phyloP scores from a whole-genome alignment of 2,113 vertebrate species.

The Burhinus bistriatus region DNA sequence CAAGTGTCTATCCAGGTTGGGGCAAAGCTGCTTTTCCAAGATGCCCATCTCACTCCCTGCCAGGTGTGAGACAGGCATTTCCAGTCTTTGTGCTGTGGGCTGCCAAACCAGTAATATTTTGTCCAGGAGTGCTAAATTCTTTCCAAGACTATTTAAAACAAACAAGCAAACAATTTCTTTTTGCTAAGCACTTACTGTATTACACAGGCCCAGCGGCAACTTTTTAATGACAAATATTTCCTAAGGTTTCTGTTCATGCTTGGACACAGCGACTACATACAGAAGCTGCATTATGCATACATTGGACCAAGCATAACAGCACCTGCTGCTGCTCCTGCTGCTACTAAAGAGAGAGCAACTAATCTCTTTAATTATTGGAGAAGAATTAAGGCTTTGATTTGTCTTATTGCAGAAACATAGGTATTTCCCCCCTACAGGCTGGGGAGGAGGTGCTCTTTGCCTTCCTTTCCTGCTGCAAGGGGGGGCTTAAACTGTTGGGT shows the following conservation, averaged over 20 bases:
- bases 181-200: background rate
- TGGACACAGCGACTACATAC: background rate
- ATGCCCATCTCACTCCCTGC: background rate
- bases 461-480: background rate
- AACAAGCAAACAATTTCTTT: background rate
- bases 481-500: background rate
- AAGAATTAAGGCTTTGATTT: conserved; percentile 44
- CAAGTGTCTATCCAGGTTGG: background rate
- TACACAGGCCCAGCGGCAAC: background rate
- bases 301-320: background rate
- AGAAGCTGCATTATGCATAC: background rate
- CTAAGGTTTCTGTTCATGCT: background rate
- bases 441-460: background rate
- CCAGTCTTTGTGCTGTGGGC: background rate
- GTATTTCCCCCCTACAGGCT: background rate
- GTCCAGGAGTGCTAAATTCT: background rate
- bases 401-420: background rate
- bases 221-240: background rate
- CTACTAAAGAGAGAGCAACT: conserved; percentile 19
- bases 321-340: conserved; percentile 46
- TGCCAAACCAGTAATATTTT: background rate
- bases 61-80: fast-evolving
- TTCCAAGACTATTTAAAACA: background rate
- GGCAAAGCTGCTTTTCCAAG: background rate
- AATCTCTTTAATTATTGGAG: conserved; percentile 49